phyloP scores from a whole-genome alignment of 2,888 invertebrate species.

The Noctua fimbriata region DNA sequence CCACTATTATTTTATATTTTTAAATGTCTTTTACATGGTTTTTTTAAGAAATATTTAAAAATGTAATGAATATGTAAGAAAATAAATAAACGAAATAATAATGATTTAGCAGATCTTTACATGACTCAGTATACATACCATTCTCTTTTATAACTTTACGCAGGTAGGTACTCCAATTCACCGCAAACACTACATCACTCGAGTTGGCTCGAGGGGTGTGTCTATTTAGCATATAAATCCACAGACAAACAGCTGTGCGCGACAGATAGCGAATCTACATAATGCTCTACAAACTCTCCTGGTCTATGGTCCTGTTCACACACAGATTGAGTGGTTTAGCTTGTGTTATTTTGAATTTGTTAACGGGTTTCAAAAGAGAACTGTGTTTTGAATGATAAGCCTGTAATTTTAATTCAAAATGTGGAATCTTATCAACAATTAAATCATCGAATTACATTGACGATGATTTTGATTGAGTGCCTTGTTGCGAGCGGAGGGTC shows the following conservation, averaged over 20 bases:
- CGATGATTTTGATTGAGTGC: background rate
- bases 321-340: slow-evolving; percentile 29
- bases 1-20: too few species aligned
- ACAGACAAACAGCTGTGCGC: slow-evolving; percentile 61
- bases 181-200: background rate
- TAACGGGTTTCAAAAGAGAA: background rate
- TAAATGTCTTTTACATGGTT: too few species aligned
- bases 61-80: too few species aligned
- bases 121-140: too few species aligned
- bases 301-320: slow-evolving; percentile 29
- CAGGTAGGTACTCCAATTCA: background rate
- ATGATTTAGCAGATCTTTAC: too few species aligned
- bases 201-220: slow-evolving; percentile 27
- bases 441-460: background rate
- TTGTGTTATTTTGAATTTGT: slow-evolving; percentile 8
- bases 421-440: background rate
- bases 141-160: background rate
- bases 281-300: slow-evolving; percentile 40
- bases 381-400: background rate
- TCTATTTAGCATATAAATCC: slow-evolving; percentile 63
- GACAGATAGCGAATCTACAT: slow-evolving; percentile 61
- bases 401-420: background rate
- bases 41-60: too few species aligned
- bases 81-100: too few species aligned
- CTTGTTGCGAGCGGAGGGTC: too few species aligned